Evolutionary conservation across 2,113 vertebrate genomes (phyloP).

Genomic region (Sylvietta virens): DNA sequence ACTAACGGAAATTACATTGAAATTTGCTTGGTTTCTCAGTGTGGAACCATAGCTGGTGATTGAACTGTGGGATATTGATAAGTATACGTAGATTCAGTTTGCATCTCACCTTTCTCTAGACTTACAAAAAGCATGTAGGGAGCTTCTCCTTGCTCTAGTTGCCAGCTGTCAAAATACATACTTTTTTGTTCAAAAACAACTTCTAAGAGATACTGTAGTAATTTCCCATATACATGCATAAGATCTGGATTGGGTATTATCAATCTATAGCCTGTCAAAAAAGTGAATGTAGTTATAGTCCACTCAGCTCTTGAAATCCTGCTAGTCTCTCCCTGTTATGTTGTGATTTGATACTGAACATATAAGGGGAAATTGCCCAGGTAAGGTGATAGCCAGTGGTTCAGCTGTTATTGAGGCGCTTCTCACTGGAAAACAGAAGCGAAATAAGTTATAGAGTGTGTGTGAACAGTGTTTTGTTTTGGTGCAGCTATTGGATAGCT

Average conservation of each 20-base stretch:
- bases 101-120: neutral
- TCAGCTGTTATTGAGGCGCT: neutral
- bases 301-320: neutral
- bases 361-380: neutral
- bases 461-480: neutral
- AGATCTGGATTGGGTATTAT: neutral
- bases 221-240: neutral
- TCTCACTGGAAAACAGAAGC: neutral
- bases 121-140: neutral
- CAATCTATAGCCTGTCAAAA: neutral
- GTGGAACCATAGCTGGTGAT: neutral
- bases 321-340: neutral
- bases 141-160: neutral
- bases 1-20: constrained; percentile 8
- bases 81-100: neutral
- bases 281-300: neutral
- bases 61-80: neutral
- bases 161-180: neutral
- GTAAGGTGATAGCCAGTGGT: neutral
- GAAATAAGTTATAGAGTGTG: neutral
- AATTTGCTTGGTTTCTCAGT: constrained; percentile 11
- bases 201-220: neutral
- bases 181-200: neutral
- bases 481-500: neutral
- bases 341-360: neutral